Conservation (phyloP, 1,140 invertebrate genomes). For the Drosophila melanogaster region DNA sequence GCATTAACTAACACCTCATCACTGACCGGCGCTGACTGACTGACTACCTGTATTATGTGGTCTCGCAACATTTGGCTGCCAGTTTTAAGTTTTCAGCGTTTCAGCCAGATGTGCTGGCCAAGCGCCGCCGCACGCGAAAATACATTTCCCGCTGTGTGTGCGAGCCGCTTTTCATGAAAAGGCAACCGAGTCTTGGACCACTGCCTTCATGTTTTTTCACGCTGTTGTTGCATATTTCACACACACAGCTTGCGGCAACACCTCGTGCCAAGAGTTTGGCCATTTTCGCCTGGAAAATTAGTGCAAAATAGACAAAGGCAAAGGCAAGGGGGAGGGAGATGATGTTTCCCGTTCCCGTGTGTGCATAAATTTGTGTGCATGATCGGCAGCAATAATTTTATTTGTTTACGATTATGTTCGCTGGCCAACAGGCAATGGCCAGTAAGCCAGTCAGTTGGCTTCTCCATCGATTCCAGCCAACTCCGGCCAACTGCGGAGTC, state of each 20-base stretch:
- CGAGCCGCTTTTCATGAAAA: slow-evolving; percentile 31
- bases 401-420: slow-evolving; percentile 83
- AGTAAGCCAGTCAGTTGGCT: slow-evolving; percentile 32
- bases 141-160: slow-evolving; percentile 75
- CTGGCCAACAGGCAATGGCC: slow-evolving; percentile 76
- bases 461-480: neutral
- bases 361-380: slow-evolving; percentile 81
- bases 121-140: slow-evolving; percentile 69
- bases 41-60: slow-evolving; percentile 75
- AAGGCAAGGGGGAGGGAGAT: too few species aligned
- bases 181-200: slow-evolving; percentile 13
- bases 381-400: slow-evolving; percentile 83
- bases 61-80: slow-evolving; percentile 41
- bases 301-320: slow-evolving; percentile 65
- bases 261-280: slow-evolving; percentile 52
- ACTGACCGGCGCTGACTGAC: slow-evolving; percentile 41
- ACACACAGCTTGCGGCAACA: slow-evolving; percentile 81
- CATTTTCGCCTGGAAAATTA: slow-evolving; percentile 67
- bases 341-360: slow-evolving; percentile 30
- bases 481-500: slow-evolving; percentile 18
- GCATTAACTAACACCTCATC: slow-evolving; percentile 51
- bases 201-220: slow-evolving; percentile 80
- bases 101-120: slow-evolving; percentile 38
- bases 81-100: slow-evolving; percentile 23
- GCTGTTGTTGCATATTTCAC: slow-evolving; percentile 81